Evolutionary conservation across 2,888 invertebrate species (phyloP).

Genomic region (Biston stratarius): DNA sequence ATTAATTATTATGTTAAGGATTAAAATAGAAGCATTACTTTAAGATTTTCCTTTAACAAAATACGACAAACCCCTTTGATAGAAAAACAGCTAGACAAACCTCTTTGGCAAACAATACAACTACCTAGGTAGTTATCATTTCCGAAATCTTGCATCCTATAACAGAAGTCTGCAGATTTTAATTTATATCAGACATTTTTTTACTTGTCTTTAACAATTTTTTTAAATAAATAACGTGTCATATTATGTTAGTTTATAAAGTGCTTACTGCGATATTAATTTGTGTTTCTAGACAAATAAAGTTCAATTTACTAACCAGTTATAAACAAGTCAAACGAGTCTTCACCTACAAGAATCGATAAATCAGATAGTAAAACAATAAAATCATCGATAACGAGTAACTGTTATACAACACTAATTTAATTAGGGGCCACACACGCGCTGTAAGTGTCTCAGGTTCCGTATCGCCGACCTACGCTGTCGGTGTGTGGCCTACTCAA

Average conservation of each 20-base stretch:
- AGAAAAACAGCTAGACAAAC: too few species aligned
- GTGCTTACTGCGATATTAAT: background rate
- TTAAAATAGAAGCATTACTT: background rate
- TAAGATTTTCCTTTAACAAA: background rate
- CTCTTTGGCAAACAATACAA: background rate
- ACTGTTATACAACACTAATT: slow-evolving; percentile 39
- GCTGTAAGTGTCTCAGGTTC: slow-evolving; percentile 39
- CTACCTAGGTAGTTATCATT: slow-evolving; percentile 33
- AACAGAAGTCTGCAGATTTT: slow-evolving; percentile 3
- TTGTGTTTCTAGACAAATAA: background rate
- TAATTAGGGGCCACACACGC: slow-evolving; percentile 42
- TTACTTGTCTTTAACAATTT: background rate
- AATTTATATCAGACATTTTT: background rate
- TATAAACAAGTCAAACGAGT: slow-evolving; percentile 4
- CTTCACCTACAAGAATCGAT: slow-evolving; percentile 15
- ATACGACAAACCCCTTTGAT: background rate
- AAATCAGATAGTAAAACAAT: slow-evolving; percentile 33
- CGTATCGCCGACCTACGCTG: slow-evolving; percentile 28
- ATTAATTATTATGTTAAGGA: background rate
- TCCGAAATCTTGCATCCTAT: slow-evolving; percentile 39
- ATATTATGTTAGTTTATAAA: background rate
- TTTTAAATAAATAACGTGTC: background rate
- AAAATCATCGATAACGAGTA: slow-evolving; percentile 34
- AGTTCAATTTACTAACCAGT: background rate
- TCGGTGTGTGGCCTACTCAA: slow-evolving; percentile 41